Conservation (phyloP, 2,797 vertebrate genomes). For the Cichlasoma orientale region DNA sequence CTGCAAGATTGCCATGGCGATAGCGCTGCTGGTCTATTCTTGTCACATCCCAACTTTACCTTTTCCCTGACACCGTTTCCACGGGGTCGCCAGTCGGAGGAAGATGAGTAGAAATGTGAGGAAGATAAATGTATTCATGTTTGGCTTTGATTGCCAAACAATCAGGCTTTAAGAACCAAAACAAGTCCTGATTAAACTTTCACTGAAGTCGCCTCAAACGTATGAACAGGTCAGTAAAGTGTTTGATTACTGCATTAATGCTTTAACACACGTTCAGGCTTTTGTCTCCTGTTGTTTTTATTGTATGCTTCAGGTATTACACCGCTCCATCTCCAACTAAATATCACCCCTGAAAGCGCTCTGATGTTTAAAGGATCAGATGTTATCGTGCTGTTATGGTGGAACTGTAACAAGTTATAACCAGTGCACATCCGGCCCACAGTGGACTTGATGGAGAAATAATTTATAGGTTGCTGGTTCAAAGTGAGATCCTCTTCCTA, state of each 20-base stretch:
- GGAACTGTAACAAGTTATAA: neutral
- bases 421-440: neutral
- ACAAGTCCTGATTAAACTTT: neutral
- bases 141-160: neutral
- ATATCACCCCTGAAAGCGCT: too few species aligned
- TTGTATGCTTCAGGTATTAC: too few species aligned
- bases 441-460: fast-evolving
- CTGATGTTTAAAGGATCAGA: neutral
- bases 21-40: constrained; percentile 23
- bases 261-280: neutral
- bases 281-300: neutral
- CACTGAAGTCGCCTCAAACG: neutral
- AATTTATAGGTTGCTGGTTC: neutral
- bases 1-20: constrained; percentile 49
- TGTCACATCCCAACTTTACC: neutral
- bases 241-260: too few species aligned
- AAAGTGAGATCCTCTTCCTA: neutral
- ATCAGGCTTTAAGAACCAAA: too few species aligned
- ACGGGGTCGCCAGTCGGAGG: too few species aligned
- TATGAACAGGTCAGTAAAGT: neutral
- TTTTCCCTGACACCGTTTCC: neutral
- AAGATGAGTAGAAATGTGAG: neutral
- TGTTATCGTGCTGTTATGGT: neutral
- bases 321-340: too few species aligned
- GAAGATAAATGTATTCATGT: fast-evolving